Conservation (phyloP, 2,797 vertebrate species). For the Diplodus puntazzo region DNA sequence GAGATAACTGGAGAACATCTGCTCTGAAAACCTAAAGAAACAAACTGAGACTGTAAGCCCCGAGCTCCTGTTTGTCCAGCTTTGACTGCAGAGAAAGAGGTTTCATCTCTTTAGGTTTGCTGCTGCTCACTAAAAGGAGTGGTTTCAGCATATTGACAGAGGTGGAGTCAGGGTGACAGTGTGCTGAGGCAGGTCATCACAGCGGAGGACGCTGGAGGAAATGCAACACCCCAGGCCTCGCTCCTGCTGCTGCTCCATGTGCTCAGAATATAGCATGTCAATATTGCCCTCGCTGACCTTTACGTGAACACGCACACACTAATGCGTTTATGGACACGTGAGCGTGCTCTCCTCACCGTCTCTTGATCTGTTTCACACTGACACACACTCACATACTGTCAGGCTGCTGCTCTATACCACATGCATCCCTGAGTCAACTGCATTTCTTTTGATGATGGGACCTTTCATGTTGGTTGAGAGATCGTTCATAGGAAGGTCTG, state of each 20-base stretch:
- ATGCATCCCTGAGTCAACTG: constrained; percentile 22
- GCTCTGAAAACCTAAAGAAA: constrained; percentile 24
- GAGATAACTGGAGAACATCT: constrained; percentile 20
- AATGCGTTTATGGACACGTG: constrained; percentile 34
- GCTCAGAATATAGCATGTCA: constrained; percentile 70
- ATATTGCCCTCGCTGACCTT: constrained; percentile 75
- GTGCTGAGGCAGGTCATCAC: constrained; percentile 75
- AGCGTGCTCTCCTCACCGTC: constrained; percentile 9
- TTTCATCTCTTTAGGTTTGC: constrained; percentile 37
- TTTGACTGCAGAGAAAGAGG: constrained; percentile 53
- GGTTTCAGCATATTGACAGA: constrained; percentile 77
- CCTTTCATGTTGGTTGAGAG: constrained; percentile 22
- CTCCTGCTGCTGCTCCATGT: constrained; percentile 48
- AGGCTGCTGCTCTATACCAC: not conserved
- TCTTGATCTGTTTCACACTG: constrained; percentile 16
- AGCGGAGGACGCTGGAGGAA: constrained; percentile 69
- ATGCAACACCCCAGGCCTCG: constrained; percentile 71
- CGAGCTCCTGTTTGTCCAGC: constrained; percentile 34
- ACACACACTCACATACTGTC: constrained; percentile 5
- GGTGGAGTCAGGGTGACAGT: constrained; percentile 76
- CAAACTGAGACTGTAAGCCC: constrained; percentile 25
- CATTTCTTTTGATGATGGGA: constrained; percentile 22
- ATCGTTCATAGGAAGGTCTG: not conserved
- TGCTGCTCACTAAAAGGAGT: constrained; percentile 59
- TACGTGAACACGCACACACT: constrained; percentile 38